Base-by-base conservation (phyloP, 1,140 invertebrate genomes). In the Eumeta japonica region DNA sequence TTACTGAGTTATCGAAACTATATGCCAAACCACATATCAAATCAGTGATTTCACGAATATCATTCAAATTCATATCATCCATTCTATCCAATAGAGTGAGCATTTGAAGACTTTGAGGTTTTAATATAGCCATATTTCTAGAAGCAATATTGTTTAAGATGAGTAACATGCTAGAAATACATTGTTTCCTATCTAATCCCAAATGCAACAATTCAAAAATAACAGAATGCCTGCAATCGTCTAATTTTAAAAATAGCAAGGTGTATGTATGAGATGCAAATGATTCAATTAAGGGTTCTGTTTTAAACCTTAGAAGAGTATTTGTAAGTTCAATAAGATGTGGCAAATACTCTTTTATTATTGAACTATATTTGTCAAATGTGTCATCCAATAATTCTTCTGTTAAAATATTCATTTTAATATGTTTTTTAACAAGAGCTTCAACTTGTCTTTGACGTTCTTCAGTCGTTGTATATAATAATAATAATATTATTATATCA, bases 21-120 rank as follows among this genome's bases (percentile, higher is more conserved):
- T 74, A 77, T 14, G 75, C 71, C 11, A 77, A 55, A 10, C 57
- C 52, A 49, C 71, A 75, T 4, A 77, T 33, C 16, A 77, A 55
- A 48, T 77, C 64, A 68, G 74, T 75, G 0, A 70, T 55, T 17
- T 60, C 64, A 40, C 57, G 62, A 16, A 71, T 58, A 60, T 74
- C 70, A 37, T 34, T 42, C 37, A 72, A 17, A 30, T 47, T 45
- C 55, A 76, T 67, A 38, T 63, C 57, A 46, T 76, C 68, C 43
- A 65, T 56, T 54, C 57, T 59, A 34, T 77, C 67, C 0, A 75
- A 39, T 10, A 77, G 36, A 30, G 55, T 60, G 10, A 76, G 44
- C 58, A 77, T 73, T 58, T 76, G 66, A 9, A 68, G 16, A 45
- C 70, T 65, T 41, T 71, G 68, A 3, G 59, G 58, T 39, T 70